Percentiles rank a stretch among this genome's conserved stretches.
Evolutionary conservation across 2,113 vertebrate species (phyloP).

Genomic region (Malurus alboscapulatus): DNA sequence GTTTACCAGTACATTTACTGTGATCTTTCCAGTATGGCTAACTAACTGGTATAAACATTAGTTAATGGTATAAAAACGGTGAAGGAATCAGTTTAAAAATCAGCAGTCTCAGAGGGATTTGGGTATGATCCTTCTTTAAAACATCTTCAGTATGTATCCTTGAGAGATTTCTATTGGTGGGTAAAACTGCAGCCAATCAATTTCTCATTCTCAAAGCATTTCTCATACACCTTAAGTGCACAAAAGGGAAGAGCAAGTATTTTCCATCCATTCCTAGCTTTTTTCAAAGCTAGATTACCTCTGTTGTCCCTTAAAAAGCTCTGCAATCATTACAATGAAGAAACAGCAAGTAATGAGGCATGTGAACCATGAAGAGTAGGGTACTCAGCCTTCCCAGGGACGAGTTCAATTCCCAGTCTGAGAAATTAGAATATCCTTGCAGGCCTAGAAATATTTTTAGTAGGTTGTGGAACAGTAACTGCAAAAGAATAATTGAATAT

Average conservation of each 20-base stretch:
- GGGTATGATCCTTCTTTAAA: not conserved
- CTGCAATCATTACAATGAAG: not conserved
- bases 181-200: not conserved
- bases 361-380: not conserved
- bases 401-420: not conserved
- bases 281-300: not conserved
- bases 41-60: not conserved
- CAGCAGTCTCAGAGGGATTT: not conserved
- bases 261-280: not conserved
- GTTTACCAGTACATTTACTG: not conserved
- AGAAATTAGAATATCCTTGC: constrained; percentile 10
- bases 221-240: not conserved
- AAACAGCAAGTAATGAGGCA: constrained; percentile 5
- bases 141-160: not conserved
- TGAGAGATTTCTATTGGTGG: not conserved
- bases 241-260: not conserved
- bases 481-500: not conserved
- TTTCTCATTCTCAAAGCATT: not conserved
- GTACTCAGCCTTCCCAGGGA: not conserved
- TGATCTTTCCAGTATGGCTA: not conserved
- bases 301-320: not conserved
- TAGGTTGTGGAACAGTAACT: not conserved
- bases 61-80: not conserved
- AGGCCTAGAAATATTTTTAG: not conserved
- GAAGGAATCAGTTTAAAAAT: constrained; percentile 4